Evolutionary conservation across 2,888 invertebrate genomes (phyloP), one percentile per base, ranked within the genome.

Genomic region (Drosophila subsilvestris): DNA sequence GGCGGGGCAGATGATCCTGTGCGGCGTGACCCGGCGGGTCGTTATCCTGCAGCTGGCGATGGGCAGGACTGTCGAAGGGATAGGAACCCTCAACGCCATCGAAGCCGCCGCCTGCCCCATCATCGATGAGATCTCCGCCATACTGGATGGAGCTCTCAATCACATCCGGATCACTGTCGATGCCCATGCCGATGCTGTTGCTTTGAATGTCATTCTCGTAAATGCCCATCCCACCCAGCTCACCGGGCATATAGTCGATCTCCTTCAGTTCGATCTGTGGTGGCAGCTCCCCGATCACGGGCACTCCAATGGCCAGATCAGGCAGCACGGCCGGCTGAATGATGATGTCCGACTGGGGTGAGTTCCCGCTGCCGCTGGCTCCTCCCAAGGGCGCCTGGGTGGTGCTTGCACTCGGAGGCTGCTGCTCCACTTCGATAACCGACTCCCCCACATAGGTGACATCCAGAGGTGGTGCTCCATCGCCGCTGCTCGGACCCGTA

Each of bases 401-500:
- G 0, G 78, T 72, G 42, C 85, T 82, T 20, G 63, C 56, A 37
- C 37, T 37, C 17, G 59, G 12, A 8, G 86, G 75, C 25, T 88
- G 90, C 54, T 92, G 91, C 68, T 92, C 92, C 47, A 92, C 91
- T 71, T 92, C 92, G 42, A 92, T 92, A 7, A 92, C 89, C 1
- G 92, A 92, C 67, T 92, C 92, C 4, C 92, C 92, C 37, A 92
- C 91, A 68, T 92, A 92, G 49, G 91, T 92, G 0, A 92, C 90
- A 61, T 92, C 91, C n/a, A 90, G 53, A 0, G 91, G 91, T 0
- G 91, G 86, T n/a, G 90, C 76, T 1, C 85, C 86, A 22, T 85
- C 85, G 1, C 58, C 51, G n/a, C 57, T 63, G 20, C 49, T 49
- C 37, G 37, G 37, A 37, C 37, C 37, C 1, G 50, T 32, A 9